Base-by-base conservation (phyloP, 1,140 invertebrate species). In the Parapsyche elsis region DNA sequence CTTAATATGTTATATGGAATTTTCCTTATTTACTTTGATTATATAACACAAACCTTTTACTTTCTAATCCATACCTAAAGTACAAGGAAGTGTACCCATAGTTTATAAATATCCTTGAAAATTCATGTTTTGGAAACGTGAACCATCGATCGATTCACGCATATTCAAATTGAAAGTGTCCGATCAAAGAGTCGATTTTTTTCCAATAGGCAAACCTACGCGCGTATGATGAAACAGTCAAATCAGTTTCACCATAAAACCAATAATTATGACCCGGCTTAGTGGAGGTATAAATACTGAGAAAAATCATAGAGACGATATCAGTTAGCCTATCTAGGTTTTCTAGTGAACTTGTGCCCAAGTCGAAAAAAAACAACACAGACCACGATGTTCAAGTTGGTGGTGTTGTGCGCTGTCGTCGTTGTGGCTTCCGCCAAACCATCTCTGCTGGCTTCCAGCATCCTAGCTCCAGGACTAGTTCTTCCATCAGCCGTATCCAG, bases 311-410 rank as follows among this genome's bases (percentile, higher is more conserved):
- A 14, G 79, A 61, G 77, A 44, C 81, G 81, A 78, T 84, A 86
- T 86, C 86, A 87, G 86, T 88, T 86, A 82, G 80, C 84, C 83
- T 79, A 80, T 76, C 71, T 83, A 81, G 84, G 84, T 85, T 81
- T 67, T 81, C 83, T 85, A 86, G 86, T 85, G 84, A 85, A 86
- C 84, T 84, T 26, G 77, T 79, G 16, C 5, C 64, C 14, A 67
- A 23, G 19, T 85, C 83, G 78, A 80, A 70, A 30, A 85, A 71
- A 30, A 85, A 80, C 85, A 84, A 87, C 88, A 89, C 88, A 89
- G 87, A 88, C 87, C 87, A 87, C 84, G 85, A 90, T 90, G 89
- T 88, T 88, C 86, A 90, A 89, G 86, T 86, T 90, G 88, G 90
- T 91, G 84, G 64, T 84, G 64, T 75, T 84, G 21, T 75, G 70